Percentiles rank a stretch among this genome's conserved stretches.
Evolutionary conservation across 2,888 invertebrate species (phyloP).

Genomic region (Masnerella sp.): DNA sequence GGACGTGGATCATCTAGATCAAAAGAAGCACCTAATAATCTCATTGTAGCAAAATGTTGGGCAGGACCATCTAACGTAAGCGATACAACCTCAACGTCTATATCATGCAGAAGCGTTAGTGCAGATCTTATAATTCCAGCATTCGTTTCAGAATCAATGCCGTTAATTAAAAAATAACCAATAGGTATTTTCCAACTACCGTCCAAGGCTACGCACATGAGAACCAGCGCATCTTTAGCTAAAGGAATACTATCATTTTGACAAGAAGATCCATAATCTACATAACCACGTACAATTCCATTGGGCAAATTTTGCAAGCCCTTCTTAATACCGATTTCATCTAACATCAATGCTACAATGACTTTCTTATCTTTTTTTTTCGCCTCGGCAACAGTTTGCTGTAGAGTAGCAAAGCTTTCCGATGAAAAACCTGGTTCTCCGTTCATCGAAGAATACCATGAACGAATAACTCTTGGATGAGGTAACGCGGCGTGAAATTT

Average conservation of each 20-base stretch:
- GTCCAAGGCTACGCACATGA: constrained; percentile 27
- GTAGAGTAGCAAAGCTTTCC: constrained; percentile 10
- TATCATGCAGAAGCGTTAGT: constrained; percentile 39
- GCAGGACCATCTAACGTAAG: constrained; percentile 40
- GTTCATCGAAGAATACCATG: constrained; percentile 31
- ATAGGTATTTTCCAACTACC: constrained; percentile 42
- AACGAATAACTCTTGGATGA: constrained; percentile 7
- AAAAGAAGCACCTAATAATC: constrained; percentile 23
- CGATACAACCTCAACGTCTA: constrained; percentile 35
- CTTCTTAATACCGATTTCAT: constrained; percentile 43
- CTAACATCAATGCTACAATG: constrained; percentile 23
- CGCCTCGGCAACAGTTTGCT: background rate
- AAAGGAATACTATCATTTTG: background rate
- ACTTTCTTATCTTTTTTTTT: constrained; percentile 1
- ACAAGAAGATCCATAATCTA: constrained; percentile 25
- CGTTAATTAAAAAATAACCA: constrained; percentile 34
- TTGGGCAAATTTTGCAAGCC: constrained; percentile 11
- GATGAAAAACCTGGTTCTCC: constrained; percentile 21
- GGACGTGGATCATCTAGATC: constrained; percentile 14
- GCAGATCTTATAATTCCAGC: constrained; percentile 18
- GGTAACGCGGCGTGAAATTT: constrained; percentile 1
- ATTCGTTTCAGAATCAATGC: constrained; percentile 21
- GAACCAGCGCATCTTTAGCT: constrained; percentile 42
- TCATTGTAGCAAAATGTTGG: constrained; percentile 38
- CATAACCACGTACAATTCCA: constrained; percentile 11